A percentile compares a stretch with the other conserved stretches of the same genome.
phyloP scores from a whole-genome alignment of 2,113 vertebrate genomes.

The Burhinus oedicnemus region DNA sequence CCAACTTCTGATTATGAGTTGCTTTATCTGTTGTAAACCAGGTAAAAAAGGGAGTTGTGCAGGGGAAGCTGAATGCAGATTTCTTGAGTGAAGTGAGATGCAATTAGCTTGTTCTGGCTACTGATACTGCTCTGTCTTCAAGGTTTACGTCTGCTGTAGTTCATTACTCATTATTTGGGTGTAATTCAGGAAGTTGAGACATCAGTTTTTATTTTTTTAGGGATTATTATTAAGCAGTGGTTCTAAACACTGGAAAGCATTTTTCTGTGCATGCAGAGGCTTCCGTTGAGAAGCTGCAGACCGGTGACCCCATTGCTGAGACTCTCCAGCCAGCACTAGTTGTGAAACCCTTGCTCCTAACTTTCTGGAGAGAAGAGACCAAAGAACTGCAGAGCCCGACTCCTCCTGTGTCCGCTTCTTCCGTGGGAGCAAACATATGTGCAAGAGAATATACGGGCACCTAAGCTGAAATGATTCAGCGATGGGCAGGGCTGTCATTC shows the following conservation, averaged over 20 bases:
- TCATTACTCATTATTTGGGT: constrained; percentile 46
- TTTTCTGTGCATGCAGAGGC: not conserved
- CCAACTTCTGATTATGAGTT: not conserved
- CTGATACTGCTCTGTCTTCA: not conserved
- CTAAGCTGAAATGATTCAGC: not conserved
- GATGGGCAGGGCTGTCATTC: not conserved
- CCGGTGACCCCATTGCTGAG: not conserved
- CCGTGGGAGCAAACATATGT: fast-evolving
- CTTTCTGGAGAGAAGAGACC: not conserved
- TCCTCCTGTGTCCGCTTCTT: not conserved
- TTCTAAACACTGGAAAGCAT: not conserved
- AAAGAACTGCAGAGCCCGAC: not conserved
- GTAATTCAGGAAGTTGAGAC: constrained; percentile 1
- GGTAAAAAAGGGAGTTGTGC: not conserved
- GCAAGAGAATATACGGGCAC: not conserved
- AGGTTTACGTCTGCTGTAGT: constrained; percentile 20
- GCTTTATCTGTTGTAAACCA: not conserved
- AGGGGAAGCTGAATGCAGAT: not conserved
- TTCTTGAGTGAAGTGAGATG: not conserved
- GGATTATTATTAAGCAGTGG: not conserved
- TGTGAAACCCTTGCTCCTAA: not conserved
- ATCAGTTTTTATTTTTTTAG: not conserved
- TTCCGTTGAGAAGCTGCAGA: not conserved
- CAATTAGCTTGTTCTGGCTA: not conserved
- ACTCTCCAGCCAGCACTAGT: too few relatives aligned